A percentile compares a stretch with the other conserved stretches of the same genome.
These are phyloP conservation scores for Leucosticte australis DNA, from an alignment of 2,113 vertebrate genomes.

Conservation along the genomic window DNA sequence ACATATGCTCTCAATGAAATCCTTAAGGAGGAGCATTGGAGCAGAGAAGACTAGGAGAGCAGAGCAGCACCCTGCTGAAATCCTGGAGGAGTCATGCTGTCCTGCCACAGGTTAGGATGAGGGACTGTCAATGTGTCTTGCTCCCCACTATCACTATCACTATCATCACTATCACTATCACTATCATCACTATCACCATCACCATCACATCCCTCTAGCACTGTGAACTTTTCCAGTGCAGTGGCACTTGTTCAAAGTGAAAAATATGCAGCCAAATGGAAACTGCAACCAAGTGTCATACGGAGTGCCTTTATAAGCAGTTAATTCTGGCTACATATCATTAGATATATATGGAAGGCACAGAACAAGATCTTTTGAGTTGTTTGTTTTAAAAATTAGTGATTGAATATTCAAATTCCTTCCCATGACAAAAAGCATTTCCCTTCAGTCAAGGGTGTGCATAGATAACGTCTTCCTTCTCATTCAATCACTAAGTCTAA, in stretches of 20 bases:
- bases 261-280: neutral
- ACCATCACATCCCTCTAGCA: neutral
- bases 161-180: no score
- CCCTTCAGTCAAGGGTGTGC: neutral
- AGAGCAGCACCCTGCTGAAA: neutral
- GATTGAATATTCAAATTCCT: neutral
- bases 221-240: rapidly evolving
- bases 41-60: neutral
- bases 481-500: neutral
- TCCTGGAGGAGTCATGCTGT: neutral
- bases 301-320: neutral
- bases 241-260: neutral
- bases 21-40: neutral
- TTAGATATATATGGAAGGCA: neutral
- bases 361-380: neutral
- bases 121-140: neutral
- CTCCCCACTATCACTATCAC: no score
- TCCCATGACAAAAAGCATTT: neutral
- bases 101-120: rapidly evolving
- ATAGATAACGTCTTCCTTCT: neutral
- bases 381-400: neutral
- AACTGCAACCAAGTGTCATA: neutral
- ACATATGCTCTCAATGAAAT: neutral
- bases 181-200: no score
- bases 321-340: neutral